Conservation (phyloP, 2,113 vertebrate species). For the Poecilia latipinna region DNA sequence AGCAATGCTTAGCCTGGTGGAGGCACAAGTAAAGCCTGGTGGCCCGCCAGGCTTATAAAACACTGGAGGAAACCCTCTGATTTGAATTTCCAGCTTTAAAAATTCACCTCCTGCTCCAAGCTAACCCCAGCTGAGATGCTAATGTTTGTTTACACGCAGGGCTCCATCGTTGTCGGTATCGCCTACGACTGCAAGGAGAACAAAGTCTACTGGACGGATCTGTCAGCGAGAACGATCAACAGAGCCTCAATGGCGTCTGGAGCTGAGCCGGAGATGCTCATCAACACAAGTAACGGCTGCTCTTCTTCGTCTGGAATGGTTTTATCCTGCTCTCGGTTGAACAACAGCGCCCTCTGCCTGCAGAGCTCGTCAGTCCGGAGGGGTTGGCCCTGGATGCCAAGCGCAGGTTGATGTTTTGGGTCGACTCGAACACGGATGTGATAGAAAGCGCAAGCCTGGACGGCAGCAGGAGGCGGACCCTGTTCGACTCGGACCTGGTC, state of each 20-base stretch:
- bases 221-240: constrained; percentile 90
- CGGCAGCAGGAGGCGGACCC: constrained; percentile 83
- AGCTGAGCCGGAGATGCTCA: constrained; percentile 88
- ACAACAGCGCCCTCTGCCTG: not conserved
- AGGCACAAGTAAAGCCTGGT: no score
- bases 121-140: not conserved
- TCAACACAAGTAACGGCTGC: constrained; percentile 84
- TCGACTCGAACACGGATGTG: constrained; percentile 90
- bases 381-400: constrained; percentile 89
- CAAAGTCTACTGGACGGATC: constrained; percentile 94
- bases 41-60: no score
- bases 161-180: constrained; percentile 94
- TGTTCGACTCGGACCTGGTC: constrained; percentile 89
- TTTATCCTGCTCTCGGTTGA: not conserved
- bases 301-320: not conserved
- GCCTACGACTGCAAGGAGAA: constrained; percentile 92
- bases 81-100: not conserved
- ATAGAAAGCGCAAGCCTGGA: constrained; percentile 90
- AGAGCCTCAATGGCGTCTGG: constrained; percentile 84
- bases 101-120: not conserved
- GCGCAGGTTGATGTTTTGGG: constrained; percentile 91
- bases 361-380: constrained; percentile 93
- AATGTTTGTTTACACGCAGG: constrained; percentile 76
- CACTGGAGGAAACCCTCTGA: not conserved
- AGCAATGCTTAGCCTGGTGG: no score